Percentiles rank a stretch among this genome's conserved stretches.
These are phyloP conservation scores for Tinea pellionella DNA, from an alignment of 2,888 invertebrate genomes.

Conservation along the genomic window DNA sequence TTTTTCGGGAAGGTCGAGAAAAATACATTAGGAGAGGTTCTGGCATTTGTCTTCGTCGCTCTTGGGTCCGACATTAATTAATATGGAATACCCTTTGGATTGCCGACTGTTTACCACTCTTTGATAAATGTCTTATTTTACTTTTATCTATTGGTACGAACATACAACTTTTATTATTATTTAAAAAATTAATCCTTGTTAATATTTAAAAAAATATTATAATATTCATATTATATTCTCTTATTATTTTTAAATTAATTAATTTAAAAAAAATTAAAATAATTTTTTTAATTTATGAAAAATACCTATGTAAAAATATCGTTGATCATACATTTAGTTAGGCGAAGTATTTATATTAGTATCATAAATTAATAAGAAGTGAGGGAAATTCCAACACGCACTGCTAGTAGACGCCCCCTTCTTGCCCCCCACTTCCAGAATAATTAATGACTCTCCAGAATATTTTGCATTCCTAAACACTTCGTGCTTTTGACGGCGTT, in stretches of 20 bases:
- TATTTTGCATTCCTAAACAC: conserved; percentile 44
- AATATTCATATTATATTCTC: too few species aligned
- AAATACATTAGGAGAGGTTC: conserved; percentile 59
- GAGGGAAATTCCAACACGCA: conserved; percentile 37
- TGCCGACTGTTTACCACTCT: conserved; percentile 44
- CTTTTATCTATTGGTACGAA: conserved; percentile 28
- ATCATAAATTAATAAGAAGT: conserved; percentile 57
- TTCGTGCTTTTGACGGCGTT: conserved; percentile 30
- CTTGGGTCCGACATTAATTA: conserved; percentile 58
- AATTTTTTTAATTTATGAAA: too few species aligned
- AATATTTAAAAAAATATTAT: too few species aligned
- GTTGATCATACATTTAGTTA: conserved; percentile 24
- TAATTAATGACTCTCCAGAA: conserved; percentile 46
- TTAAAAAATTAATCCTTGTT: too few species aligned
- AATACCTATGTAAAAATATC: not conserved
- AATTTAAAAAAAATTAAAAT: too few species aligned
- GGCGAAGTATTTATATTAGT: conserved; percentile 55
- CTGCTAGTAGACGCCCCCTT: conserved; percentile 16
- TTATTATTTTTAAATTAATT: too few species aligned
- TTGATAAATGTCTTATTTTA: conserved; percentile 48
- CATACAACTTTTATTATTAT: not conserved
- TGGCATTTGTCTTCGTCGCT: conserved; percentile 65
- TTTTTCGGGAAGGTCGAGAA: conserved; percentile 47
- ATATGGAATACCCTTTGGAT: conserved; percentile 64
- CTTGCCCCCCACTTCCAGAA: conserved; percentile 27